Evolutionary conservation across 2,888 invertebrate genomes (phyloP).

Genomic region (Bursaphelenchus okinawaensis): DNA sequence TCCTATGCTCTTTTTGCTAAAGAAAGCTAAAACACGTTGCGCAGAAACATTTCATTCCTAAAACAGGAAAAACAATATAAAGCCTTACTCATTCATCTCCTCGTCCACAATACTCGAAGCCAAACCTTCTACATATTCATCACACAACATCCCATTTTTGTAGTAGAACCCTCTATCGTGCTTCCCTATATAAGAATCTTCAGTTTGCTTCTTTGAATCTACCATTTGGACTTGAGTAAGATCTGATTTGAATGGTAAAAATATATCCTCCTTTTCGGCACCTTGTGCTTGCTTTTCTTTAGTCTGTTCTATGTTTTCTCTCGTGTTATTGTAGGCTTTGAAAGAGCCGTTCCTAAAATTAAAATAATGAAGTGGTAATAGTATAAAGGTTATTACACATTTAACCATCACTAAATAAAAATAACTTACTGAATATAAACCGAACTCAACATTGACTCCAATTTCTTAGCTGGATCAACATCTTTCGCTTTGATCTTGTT

Average conservation of each 20-base stretch:
- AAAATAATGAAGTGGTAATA: not conserved
- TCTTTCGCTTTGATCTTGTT: not conserved
- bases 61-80: not conserved
- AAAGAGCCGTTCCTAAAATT: no score
- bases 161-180: conserved; percentile 49
- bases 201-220: not conserved
- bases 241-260: not conserved
- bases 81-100: conserved; percentile 41
- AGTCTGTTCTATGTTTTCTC: no score
- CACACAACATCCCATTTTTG: conserved; percentile 39
- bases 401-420: not conserved
- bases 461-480: not conserved
- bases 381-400: not conserved
- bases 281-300: no score
- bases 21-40: no score
- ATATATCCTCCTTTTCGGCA: not conserved
- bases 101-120: conserved; percentile 45
- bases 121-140: conserved; percentile 50
- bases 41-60: no score
- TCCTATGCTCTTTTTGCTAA: no score
- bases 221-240: not conserved
- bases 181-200: not conserved
- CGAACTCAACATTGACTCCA: conserved; percentile 6
- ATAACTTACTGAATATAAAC: not conserved
- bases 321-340: not conserved